Conservation (phyloP, 2,888 invertebrate genomes). For the Branchinecta sandiegonensis region DNA sequence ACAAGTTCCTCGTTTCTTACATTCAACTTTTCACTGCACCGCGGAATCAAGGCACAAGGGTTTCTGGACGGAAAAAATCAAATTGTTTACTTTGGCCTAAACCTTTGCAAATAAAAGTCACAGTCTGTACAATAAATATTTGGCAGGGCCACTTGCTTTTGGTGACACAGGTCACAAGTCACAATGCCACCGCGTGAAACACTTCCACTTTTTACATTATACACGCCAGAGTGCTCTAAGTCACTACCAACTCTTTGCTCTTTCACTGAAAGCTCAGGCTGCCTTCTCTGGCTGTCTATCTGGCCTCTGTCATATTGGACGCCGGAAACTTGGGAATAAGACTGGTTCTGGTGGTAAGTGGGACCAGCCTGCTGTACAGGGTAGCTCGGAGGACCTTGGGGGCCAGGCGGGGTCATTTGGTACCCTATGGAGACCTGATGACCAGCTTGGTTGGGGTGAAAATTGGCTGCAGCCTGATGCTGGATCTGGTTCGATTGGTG, state of each 20-base stretch:
- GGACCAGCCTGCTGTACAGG: not conserved
- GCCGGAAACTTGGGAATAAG: not conserved
- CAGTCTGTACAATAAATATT: conserved; percentile 76
- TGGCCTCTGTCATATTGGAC: too few relatives aligned
- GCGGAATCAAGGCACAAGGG: too few relatives aligned
- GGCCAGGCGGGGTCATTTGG: not conserved
- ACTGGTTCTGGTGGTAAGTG: not conserved
- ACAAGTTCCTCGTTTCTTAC: too few relatives aligned
- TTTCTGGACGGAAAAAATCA: too few relatives aligned
- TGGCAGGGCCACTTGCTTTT: conserved; percentile 60
- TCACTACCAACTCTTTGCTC: conserved; percentile 1
- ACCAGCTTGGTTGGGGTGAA: not conserved
- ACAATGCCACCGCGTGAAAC: not conserved
- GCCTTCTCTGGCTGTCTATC: not conserved
- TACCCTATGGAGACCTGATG: not conserved
- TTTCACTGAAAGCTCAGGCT: not conserved
- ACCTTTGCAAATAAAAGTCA: conserved; percentile 78
- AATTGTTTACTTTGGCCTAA: conserved; percentile 43
- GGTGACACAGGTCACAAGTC: conserved; percentile 69
- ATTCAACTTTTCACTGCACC: too few relatives aligned
- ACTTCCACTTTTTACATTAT: conserved; percentile 16
- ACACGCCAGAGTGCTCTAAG: conserved; percentile 5
- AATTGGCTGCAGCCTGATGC: not conserved
- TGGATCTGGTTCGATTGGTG: not conserved
- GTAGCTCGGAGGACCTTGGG: not conserved